Evolutionary conservation across 2,888 invertebrate genomes (phyloP).

Genomic region (Syritta pipiens): DNA sequence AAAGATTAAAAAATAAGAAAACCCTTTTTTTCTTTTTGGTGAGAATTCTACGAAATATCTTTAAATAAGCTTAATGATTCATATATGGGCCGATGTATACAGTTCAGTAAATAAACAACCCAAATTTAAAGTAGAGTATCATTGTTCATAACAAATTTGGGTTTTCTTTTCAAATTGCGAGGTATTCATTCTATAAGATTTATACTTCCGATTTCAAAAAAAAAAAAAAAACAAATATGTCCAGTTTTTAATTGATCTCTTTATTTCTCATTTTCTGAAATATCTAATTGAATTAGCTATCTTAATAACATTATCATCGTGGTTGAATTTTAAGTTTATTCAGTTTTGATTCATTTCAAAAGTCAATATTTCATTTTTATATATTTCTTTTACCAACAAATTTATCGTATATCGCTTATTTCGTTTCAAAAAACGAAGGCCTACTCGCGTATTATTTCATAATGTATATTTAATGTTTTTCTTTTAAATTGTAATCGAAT

Average conservation of each 20-base stretch:
- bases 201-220: too few species aligned
- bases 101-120: too few species aligned
- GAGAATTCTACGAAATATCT: too few species aligned
- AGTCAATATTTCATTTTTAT: slow-evolving; percentile 8
- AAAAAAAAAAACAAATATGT: not conserved
- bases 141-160: too few species aligned
- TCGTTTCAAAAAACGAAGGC: slow-evolving; percentile 20
- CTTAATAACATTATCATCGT: slow-evolving; percentile 52
- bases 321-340: slow-evolving; percentile 18
- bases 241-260: slow-evolving; percentile 35
- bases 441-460: slow-evolving; percentile 7
- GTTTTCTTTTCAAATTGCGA: too few species aligned
- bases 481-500: slow-evolving; percentile 1
- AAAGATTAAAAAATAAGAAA: too few species aligned
- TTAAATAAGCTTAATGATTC: too few species aligned
- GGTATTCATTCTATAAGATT: too few species aligned
- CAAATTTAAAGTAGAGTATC: too few species aligned
- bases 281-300: slow-evolving; percentile 58
- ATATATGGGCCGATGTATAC: too few species aligned
- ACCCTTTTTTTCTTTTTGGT: too few species aligned
- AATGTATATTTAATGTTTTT: not conserved
- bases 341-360: slow-evolving; percentile 1
- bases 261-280: slow-evolving; percentile 54
- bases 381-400: slow-evolving; percentile 26
- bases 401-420: slow-evolving; percentile 27